Evolutionary conservation across 2,797 vertebrate genomes (phyloP).

Genomic region (Triplophysa bombifrons): DNA sequence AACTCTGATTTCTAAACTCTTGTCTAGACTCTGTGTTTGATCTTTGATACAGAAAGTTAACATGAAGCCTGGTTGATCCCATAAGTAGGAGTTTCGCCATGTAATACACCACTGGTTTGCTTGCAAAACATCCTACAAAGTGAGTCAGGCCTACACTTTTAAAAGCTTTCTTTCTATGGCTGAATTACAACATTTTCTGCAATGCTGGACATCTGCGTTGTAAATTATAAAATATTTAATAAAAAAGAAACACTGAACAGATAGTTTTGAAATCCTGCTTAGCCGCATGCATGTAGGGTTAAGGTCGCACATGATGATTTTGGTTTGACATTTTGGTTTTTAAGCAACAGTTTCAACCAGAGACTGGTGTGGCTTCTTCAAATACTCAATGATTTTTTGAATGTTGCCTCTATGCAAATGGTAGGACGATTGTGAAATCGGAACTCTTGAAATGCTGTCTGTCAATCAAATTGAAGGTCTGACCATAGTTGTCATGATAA

Average conservation of each 20-base stretch:
- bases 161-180: not conserved
- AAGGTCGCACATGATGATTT: not conserved
- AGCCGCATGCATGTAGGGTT: not conserved
- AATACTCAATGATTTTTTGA: no score
- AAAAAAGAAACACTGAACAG: not conserved
- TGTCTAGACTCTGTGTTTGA: not conserved
- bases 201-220: not conserved
- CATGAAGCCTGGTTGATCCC: not conserved
- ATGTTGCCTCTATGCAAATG: no score
- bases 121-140: slow-evolving; percentile 21
- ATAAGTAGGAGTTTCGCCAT: slow-evolving; percentile 24
- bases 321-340: not conserved
- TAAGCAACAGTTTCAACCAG: not conserved
- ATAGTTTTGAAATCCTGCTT: not conserved
- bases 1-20: slow-evolving; percentile 4
- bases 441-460: no score
- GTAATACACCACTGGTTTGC: slow-evolving; percentile 7
- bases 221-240: not conserved
- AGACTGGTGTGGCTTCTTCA: no score
- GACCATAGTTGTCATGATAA: not conserved
- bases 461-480: no score
- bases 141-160: slow-evolving; percentile 2
- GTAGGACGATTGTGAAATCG: no score
- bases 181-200: not conserved
- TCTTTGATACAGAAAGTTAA: slow-evolving; percentile 34